These are phyloP conservation scores for Gallirallus australis DNA, from an alignment of 2,797 vertebrate species.

Conservation along the genomic window DNA sequence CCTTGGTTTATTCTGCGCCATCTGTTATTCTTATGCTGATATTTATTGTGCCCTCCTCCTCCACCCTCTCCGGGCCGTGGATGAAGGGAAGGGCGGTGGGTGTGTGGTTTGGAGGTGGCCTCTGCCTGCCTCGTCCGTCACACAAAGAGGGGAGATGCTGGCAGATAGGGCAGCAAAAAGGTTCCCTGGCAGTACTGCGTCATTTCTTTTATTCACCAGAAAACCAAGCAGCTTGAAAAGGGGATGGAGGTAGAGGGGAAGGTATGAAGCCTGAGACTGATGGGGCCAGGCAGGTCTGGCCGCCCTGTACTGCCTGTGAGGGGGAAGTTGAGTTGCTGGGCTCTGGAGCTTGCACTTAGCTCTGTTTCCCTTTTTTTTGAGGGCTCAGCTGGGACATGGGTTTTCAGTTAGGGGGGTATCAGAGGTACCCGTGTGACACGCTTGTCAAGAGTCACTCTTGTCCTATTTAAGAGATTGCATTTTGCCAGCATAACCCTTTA, in stretches of 20 bases:
- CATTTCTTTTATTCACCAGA: not conserved
- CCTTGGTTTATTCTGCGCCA: not conserved
- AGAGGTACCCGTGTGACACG: not conserved
- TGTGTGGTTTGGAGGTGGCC: not conserved
- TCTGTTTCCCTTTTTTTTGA: not conserved
- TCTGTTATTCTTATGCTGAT: not conserved
- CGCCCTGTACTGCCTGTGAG: too few relatives aligned
- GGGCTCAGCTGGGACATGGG: not conserved
- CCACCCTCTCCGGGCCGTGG: not conserved
- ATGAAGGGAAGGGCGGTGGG: not conserved
- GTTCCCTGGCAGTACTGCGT: not conserved
- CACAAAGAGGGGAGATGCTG: not conserved
- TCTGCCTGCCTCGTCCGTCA: not conserved
- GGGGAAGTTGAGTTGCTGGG: fast-evolving
- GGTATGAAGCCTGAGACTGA: not conserved
- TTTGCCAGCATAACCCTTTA: not conserved
- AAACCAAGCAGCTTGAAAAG: not conserved
- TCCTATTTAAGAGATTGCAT: not conserved
- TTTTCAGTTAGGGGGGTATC: not conserved
- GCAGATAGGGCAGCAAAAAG: not conserved
- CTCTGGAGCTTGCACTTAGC: not conserved
- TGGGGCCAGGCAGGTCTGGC: fast-evolving
- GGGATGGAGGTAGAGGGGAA: not conserved
- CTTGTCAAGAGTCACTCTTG: not conserved
- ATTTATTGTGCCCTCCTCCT: not conserved